phyloP scores from a whole-genome alignment of 2,797 vertebrate genomes.

The Semaprochilodus insignis region DNA sequence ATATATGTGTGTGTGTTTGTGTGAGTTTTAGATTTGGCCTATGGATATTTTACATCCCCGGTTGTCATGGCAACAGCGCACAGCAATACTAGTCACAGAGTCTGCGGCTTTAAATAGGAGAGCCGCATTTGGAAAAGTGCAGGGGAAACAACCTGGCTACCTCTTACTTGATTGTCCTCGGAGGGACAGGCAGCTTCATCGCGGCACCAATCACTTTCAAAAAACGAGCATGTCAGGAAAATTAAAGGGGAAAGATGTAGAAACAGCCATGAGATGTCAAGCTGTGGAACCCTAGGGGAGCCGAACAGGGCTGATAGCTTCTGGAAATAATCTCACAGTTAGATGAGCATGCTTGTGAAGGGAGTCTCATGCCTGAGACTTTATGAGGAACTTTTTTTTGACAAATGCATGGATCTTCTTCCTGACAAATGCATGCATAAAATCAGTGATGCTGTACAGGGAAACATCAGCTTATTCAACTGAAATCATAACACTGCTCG shows the following conservation, averaged over 20 bases:
- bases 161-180: conserved; percentile 42
- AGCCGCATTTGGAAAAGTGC: not conserved
- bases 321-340: conserved; percentile 59
- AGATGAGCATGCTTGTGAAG: conserved; percentile 53
- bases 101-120: conserved; percentile 14
- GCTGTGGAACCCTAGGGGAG: conserved; percentile 56
- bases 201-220: conserved; percentile 55
- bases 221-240: conserved; percentile 39
- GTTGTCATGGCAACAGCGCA: conserved; percentile 34
- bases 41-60: not conserved
- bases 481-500: not conserved
- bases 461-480: not conserved
- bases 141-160: conserved; percentile 20
- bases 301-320: conserved; percentile 47
- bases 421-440: conserved; percentile 15
- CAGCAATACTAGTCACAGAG: not conserved
- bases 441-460: not conserved
- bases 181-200: conserved; percentile 51
- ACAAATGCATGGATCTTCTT: conserved; percentile 1
- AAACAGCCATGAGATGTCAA: conserved; percentile 63
- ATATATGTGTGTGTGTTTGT: not conserved
- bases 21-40: not conserved
- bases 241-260: conserved; percentile 34
- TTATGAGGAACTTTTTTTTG: conserved; percentile 9
- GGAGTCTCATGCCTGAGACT: conserved; percentile 3